A percentile compares a stretch with the other conserved stretches of the same genome.
These are phyloP conservation scores for Megathymus violae DNA, from an alignment of 1,140 invertebrate genomes.

Conservation along the genomic window DNA sequence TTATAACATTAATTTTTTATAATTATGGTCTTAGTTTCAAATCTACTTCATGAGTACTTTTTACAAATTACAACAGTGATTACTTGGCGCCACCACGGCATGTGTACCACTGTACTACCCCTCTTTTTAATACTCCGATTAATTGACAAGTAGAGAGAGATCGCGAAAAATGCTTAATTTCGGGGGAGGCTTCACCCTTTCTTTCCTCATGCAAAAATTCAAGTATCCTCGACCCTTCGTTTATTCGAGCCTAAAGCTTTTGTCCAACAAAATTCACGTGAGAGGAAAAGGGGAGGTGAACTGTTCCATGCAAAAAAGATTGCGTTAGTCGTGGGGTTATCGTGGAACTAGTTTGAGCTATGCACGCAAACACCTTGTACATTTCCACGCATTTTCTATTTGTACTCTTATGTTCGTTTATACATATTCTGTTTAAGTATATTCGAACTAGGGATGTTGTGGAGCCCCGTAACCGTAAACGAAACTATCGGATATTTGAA, in stretches of 20 bases:
- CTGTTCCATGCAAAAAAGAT: conserved; percentile 31
- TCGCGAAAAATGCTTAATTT: conserved; percentile 16
- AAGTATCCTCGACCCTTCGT: conserved; percentile 27
- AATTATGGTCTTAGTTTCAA: no score
- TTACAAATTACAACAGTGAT: neutral
- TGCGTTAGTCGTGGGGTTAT: conserved; percentile 28
- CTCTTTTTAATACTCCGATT: neutral
- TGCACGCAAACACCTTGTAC: conserved; percentile 1
- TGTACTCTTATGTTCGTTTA: no score
- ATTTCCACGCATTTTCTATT: conserved; percentile 3
- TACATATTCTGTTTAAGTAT: no score
- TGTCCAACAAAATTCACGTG: conserved; percentile 29
- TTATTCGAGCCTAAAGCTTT: conserved; percentile 34
- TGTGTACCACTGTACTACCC: neutral
- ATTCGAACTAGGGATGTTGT: no score
- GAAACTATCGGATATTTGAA: no score
- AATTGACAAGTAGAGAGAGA: neutral
- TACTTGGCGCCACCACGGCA: neutral
- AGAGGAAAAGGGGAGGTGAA: conserved; percentile 28
- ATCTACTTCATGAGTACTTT: no score
- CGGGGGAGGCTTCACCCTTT: conserved; percentile 22
- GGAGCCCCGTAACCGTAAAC: no score
- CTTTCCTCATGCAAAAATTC: conserved; percentile 32
- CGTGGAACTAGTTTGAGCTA: neutral
- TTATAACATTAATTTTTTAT: no score